These are phyloP conservation scores for Hexactinellida sp. DNA, from an alignment of 37 sponge, comb jelly and placozoan species.

Conservation along the genomic window DNA sequence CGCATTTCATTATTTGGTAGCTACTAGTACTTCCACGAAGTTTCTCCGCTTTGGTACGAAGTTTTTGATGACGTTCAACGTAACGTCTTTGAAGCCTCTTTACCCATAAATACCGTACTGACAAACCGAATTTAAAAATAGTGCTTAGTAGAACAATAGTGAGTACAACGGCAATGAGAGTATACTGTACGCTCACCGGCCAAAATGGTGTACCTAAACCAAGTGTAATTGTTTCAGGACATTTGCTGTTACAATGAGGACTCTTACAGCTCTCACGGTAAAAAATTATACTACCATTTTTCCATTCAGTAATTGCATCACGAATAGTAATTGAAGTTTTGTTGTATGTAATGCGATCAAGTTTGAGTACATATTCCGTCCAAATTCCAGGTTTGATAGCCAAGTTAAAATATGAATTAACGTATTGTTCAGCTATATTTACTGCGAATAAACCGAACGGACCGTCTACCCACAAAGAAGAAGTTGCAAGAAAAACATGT, in stretches of 20 bases:
- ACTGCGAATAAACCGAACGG: background rate
- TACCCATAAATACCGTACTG: background rate
- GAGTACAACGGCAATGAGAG: background rate
- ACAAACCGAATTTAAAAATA: background rate
- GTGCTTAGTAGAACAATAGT: background rate
- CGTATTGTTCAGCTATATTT: background rate
- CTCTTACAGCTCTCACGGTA: conserved; percentile 38
- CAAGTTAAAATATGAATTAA: background rate
- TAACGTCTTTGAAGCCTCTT: background rate
- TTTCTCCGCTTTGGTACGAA: background rate
- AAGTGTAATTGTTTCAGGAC: conserved; percentile 34
- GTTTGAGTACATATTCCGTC: background rate
- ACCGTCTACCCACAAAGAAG: conserved; percentile 44
- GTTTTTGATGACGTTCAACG: background rate
- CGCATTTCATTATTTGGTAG: background rate
- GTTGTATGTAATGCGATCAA: background rate
- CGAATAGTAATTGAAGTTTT: background rate
- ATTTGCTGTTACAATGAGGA: conserved; percentile 35
- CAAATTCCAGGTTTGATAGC: background rate
- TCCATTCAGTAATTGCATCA: conserved; percentile 26
- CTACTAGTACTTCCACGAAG: background rate
- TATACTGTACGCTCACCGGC: background rate
- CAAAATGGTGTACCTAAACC: background rate
- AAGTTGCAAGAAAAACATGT: conserved; percentile 63
- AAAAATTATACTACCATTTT: background rate